A percentile compares a stretch with the other conserved stretches of the same genome.
Conservation (phyloP, 2,888 invertebrate genomes). For the Tiliacea citrago region DNA sequence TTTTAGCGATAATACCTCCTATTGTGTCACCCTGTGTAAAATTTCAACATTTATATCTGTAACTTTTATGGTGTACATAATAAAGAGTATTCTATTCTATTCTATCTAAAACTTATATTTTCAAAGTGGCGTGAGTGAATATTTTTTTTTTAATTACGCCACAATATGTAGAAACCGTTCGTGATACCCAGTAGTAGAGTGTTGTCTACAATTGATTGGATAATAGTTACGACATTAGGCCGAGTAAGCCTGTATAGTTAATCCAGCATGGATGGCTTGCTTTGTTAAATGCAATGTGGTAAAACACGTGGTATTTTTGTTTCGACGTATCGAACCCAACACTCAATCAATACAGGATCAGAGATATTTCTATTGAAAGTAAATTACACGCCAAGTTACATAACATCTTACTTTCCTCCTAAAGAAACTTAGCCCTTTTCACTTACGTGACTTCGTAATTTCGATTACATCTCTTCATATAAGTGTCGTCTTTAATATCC, state of each 20-base stretch:
- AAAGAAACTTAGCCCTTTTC: not conserved
- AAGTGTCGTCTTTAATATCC: not conserved
- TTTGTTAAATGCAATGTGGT: not conserved
- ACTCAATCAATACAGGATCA: not conserved
- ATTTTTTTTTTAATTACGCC: no score
- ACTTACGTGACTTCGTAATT: no score
- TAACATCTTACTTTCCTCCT: not conserved
- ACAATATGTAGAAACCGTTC: no score
- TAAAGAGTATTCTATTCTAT: no score
- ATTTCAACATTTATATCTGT: no score
- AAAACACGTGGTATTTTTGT: slow-evolving; percentile 18
- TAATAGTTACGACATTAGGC: no score
- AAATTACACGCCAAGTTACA: not conserved
- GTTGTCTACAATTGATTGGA: not conserved
- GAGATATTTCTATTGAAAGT: not conserved
- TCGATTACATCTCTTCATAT: not conserved
- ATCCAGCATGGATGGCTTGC: no score
- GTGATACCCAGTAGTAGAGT: not conserved
- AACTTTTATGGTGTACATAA: no score
- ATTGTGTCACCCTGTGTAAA: no score
- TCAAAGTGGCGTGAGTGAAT: no score
- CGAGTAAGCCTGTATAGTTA: not conserved
- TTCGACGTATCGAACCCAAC: not conserved
- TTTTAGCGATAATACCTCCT: no score
- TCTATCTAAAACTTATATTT: no score